A percentile compares a stretch with the other conserved stretches of the same genome.
Evolutionary conservation across 2,797 vertebrate species (phyloP).

Genomic region (Morelia viridis): DNA sequence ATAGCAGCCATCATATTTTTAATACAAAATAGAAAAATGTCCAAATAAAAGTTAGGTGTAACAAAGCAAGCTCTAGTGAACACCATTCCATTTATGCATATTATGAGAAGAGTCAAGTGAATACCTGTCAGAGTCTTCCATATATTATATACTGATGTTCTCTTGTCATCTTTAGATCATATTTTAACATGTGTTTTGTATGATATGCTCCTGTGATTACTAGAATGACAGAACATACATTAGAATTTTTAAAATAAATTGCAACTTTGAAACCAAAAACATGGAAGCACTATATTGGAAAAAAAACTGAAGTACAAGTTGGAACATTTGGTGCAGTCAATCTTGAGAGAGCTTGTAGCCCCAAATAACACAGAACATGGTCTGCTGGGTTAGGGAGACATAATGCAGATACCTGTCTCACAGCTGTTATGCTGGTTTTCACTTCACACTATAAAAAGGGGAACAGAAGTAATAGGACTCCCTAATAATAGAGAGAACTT

Average conservation of each 20-base stretch:
- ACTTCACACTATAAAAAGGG: slow-evolving; percentile 51
- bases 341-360: background rate
- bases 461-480: slow-evolving; percentile 53
- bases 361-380: background rate
- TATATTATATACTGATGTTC: background rate
- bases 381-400: background rate
- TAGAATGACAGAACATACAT: background rate
- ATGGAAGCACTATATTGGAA: slow-evolving; percentile 8
- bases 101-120: background rate
- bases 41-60: slow-evolving; percentile 26
- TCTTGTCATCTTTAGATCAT: background rate
- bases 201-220: background rate
- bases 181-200: background rate
- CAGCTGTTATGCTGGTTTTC: slow-evolving; percentile 41
- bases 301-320: slow-evolving; percentile 33
- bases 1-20: slow-evolving; percentile 35
- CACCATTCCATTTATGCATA: slow-evolving; percentile 8
- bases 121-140: background rate
- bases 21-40: slow-evolving; percentile 34
- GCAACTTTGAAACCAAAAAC: background rate
- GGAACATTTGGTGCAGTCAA: slow-evolving; percentile 3
- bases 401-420: background rate
- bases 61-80: slow-evolving; percentile 28
- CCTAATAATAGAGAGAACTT: slow-evolving; percentile 34
- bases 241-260: background rate